Percentiles rank a stretch among this genome's conserved stretches.
Conservation (phyloP, 2,113 vertebrate genomes). For the Hippocampus comes region DNA sequence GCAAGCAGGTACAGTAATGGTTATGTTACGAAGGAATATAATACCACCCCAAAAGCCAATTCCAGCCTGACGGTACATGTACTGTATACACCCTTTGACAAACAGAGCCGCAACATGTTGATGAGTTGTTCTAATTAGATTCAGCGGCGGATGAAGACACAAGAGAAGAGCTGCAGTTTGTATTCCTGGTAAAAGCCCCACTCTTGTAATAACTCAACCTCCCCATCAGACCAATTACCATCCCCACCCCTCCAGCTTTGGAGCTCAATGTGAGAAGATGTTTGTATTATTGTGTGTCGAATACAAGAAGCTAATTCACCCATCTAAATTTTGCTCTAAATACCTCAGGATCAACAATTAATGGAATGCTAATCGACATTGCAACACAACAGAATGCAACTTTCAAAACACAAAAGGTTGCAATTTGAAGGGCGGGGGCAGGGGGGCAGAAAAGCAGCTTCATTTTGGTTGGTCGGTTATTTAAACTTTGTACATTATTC, state of each 20-base stretch:
- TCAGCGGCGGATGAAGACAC: slow-evolving; percentile 64
- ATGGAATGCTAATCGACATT: no score
- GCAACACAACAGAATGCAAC: no score
- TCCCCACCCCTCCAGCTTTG: slow-evolving; percentile 36
- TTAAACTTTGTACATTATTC: no score
- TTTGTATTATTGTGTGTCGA: slow-evolving; percentile 27
- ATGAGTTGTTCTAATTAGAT: slow-evolving; percentile 70
- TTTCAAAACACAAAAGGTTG: no score
- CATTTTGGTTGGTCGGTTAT: no score
- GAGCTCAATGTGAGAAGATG: slow-evolving; percentile 24
- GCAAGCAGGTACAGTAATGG: neutral
- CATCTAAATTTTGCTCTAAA: neutral
- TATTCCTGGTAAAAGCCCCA: neutral
- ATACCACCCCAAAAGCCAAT: slow-evolving; percentile 27
- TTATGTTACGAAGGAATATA: neutral
- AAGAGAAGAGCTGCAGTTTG: slow-evolving; percentile 44
- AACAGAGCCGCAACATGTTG: slow-evolving; percentile 63
- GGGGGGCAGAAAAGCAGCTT: no score
- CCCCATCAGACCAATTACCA: slow-evolving; percentile 61
- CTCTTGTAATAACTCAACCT: slow-evolving; percentile 38
- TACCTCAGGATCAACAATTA: neutral
- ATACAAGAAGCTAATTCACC: slow-evolving; percentile 5
- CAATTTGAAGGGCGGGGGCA: no score
- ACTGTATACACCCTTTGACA: slow-evolving; percentile 36
- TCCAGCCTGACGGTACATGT: slow-evolving; percentile 36